A percentile compares a stretch with the other conserved stretches of the same genome.
phyloP scores from a whole-genome alignment of 2,113 vertebrate species.

The Acrocephalus arundinaceus region DNA sequence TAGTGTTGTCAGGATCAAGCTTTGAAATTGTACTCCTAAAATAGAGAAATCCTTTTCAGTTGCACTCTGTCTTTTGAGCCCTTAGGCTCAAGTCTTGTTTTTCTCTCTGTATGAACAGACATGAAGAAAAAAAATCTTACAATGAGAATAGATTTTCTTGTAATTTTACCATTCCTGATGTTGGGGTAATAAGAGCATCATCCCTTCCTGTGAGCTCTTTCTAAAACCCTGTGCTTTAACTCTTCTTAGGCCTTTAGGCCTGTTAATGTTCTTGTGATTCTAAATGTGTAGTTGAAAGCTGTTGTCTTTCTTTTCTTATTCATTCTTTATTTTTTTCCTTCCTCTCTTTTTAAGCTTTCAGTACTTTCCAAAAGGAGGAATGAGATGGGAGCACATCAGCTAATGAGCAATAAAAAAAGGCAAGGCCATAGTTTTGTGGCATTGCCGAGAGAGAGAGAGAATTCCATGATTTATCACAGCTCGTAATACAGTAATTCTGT shows the following conservation, averaged over 20 bases:
- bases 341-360: not conserved
- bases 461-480: not conserved
- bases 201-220: not conserved
- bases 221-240: not conserved
- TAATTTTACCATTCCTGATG: not conserved
- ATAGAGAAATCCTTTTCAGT: slow-evolving; percentile 13
- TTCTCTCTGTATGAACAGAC: slow-evolving; percentile 3
- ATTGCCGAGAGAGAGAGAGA: not conserved
- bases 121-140: not conserved
- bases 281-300: not conserved
- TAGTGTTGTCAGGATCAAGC: not conserved
- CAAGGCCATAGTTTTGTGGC: not conserved
- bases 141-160: slow-evolving; percentile 22
- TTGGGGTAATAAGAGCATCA: slow-evolving; percentile 2
- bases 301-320: not conserved
- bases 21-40: slow-evolving; percentile 34
- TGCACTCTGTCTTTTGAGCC: slow-evolving; percentile 26
- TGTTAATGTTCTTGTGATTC: not conserved
- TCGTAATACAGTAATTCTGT: not conserved
- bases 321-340: not conserved
- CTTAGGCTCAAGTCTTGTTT: slow-evolving; percentile 43
- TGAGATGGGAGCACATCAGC: not conserved
- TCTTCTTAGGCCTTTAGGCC: not conserved
- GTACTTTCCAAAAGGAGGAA: not conserved
- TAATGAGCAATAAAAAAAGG: not conserved